phyloP scores from a whole-genome alignment of 2,113 vertebrate species.

The Sinocyclocheilus grahami region DNA sequence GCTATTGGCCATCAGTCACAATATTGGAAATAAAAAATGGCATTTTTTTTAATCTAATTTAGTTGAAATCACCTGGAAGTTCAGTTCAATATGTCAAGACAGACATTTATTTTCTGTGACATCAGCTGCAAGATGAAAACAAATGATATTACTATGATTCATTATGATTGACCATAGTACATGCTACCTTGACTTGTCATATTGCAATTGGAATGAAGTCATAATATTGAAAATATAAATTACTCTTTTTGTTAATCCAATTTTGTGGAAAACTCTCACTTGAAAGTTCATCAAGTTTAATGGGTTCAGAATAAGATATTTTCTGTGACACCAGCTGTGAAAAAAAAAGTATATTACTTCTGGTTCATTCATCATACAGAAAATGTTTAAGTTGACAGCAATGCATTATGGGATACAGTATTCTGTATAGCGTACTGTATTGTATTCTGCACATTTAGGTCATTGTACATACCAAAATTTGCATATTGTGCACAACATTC shows the following conservation, averaged over 20 bases:
- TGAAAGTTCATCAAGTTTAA: neutral
- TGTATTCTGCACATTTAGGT: neutral
- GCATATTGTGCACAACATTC: neutral
- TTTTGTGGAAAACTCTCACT: neutral
- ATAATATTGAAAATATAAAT: neutral
- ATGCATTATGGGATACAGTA: neutral
- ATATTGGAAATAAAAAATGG: no score
- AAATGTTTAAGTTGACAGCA: neutral
- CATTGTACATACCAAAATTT: neutral
- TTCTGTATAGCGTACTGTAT: neutral
- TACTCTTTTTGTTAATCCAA: neutral
- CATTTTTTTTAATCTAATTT: no score
- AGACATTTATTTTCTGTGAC: no score
- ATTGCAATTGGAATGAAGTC: neutral
- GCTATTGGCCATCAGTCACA: no score
- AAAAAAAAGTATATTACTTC: neutral
- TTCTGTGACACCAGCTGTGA: neutral
- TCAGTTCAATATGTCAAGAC: no score
- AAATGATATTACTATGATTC: no score
- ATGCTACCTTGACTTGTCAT: no score
- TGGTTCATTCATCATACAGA: neutral
- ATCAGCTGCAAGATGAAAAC: no score
- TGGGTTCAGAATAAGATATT: neutral
- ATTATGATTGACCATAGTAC: no score
- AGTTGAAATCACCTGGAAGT: no score